Evolutionary conservation across 2,888 invertebrate species (phyloP), one percentile per base, ranked within the genome.

Genomic region (Beris morrisii): DNA sequence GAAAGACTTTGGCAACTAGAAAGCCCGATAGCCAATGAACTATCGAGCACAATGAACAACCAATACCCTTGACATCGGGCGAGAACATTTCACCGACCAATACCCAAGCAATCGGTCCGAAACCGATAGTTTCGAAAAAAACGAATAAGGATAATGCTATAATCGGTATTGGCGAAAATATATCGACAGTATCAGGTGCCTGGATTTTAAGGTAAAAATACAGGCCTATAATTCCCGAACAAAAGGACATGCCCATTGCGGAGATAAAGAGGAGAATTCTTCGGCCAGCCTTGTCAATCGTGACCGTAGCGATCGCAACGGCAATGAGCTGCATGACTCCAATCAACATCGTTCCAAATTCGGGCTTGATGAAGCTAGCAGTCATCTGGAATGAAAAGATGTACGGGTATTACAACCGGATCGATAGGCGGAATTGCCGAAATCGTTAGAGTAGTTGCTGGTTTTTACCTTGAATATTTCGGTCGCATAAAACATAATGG

Each of bases 61-160:
- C 88, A 61, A 87, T 82, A 0, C 86, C 87, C 75, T 89, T 89
- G 57, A 90, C 88, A 73, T 89, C 87, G 1, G 87, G 83, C 31
- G 89, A 83, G 75, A 92, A 88, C 32, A 92, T 82, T 76, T 92
- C 92, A 0, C 90, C 84, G 72, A 87, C 81, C 30, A 66, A 38
- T 15, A 91, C 85, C 92, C 92, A 92, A 0, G 92, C 91, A 46
- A 92, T 88, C 0, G 92, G 92, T 0, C 92, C 92, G 73, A 88
- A 87, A 50, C 92, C 92, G 12, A 91, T 73, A 0, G 90, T 88
- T 79, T 91, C 92, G 1, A 88, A 84, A n/a, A 89, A 77, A 12
- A 91, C 87, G 77, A 89, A 92, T 4, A 88, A 69, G 28, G 89
- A 87, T 2, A 92, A 77, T 31, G 88, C 85, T 0, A 86, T 70